phyloP scores from a whole-genome alignment of 2,888 invertebrate genomes.

The Frankliniella intonsa region DNA sequence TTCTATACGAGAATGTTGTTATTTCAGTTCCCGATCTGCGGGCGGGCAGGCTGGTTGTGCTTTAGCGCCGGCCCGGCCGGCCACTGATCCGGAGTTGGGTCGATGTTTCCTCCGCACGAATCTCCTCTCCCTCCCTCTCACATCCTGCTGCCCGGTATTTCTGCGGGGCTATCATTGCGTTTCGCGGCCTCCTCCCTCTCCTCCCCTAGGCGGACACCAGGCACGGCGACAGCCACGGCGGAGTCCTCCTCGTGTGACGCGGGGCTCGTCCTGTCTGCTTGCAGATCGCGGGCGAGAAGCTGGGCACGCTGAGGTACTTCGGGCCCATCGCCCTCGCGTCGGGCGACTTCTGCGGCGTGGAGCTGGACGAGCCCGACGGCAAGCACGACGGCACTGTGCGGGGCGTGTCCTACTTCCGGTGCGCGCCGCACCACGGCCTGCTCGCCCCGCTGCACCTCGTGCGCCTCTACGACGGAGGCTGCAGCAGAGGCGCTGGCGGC shows the following conservation, averaged over 20 bases:
- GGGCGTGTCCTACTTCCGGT: constrained; percentile 59
- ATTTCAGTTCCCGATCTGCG: not conserved
- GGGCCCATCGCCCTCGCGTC: constrained; percentile 43
- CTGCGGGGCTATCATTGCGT: too few relatives aligned
- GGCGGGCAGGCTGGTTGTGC: not conserved
- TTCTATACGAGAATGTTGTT: constrained; percentile 20
- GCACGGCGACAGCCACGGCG: constrained; percentile 33
- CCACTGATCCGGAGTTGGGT: not conserved
- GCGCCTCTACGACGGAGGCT: constrained; percentile 39
- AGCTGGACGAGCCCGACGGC: constrained; percentile 54
- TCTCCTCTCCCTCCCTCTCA: too few relatives aligned
- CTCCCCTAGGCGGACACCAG: constrained; percentile 34
- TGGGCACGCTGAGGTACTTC: constrained; percentile 54
- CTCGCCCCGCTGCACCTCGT: constrained; percentile 59
- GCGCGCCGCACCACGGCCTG: constrained; percentile 56
- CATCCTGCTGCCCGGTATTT: too few relatives aligned
- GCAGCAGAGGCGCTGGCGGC: constrained; percentile 51
- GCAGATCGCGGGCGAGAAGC: constrained; percentile 46
- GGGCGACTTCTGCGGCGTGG: constrained; percentile 61
- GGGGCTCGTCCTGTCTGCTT: not conserved
- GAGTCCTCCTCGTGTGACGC: not conserved
- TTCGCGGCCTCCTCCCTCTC: constrained; percentile 34
- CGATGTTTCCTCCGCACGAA: constrained; percentile 10
- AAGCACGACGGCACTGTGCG: constrained; percentile 60
- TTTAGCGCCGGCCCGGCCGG: too few relatives aligned